Percentiles rank a stretch among this genome's conserved stretches.
Conservation (phyloP, 37 sponge, comb jelly and placozoan species). For the Crambe crambe region DNA sequence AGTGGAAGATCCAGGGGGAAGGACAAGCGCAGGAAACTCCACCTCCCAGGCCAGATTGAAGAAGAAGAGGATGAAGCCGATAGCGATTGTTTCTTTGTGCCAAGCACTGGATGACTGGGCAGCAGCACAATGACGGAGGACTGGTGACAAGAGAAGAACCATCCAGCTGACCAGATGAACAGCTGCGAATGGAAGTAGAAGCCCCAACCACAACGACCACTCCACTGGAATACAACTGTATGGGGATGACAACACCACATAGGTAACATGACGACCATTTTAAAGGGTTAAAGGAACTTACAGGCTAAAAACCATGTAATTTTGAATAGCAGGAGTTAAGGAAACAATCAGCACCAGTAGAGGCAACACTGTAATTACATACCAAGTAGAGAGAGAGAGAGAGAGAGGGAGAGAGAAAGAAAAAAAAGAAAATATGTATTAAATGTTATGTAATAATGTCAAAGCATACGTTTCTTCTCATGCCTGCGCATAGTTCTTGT, state of each 20-base stretch:
- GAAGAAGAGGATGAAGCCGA: conserved; percentile 5
- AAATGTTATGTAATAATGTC: not conserved
- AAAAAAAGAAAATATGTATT: not conserved
- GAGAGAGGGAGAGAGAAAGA: too few relatives aligned
- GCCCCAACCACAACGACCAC: conserved; percentile 2
- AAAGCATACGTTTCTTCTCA: too few relatives aligned
- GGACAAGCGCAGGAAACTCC: not conserved
- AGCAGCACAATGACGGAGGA: too few relatives aligned
- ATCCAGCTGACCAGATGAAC: not conserved
- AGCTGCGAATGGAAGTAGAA: not conserved
- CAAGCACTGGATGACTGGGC: not conserved
- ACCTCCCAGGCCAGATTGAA: not conserved
- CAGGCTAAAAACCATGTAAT: too few relatives aligned
- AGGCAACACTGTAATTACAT: conserved; percentile 14
- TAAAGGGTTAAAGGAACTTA: too few relatives aligned
- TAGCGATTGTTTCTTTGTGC: not conserved
- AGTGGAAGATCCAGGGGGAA: not conserved
- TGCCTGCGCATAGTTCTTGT: too few relatives aligned
- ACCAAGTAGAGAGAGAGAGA: too few relatives aligned
- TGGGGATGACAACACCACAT: too few relatives aligned
- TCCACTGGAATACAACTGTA: conserved; percentile 14
- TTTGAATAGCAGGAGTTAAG: not conserved
- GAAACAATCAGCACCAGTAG: conserved; percentile 7
- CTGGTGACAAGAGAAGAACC: too few relatives aligned
- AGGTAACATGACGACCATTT: too few relatives aligned